phyloP scores from a whole-genome alignment of 2,888 invertebrate species.

The Meliscaeva auricollis region DNA sequence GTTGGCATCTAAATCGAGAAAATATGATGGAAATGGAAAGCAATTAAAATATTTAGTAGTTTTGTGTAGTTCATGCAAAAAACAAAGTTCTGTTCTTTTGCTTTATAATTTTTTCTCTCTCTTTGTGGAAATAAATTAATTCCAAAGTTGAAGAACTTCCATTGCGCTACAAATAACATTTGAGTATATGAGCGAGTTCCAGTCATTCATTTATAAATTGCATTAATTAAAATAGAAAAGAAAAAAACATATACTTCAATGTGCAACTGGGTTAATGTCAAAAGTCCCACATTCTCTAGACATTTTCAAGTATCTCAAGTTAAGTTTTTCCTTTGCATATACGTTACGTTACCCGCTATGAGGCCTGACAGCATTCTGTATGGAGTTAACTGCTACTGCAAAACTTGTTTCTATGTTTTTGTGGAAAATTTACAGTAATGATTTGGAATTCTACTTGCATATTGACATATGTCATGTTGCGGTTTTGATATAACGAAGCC shows the following conservation, averaged over 20 bases:
- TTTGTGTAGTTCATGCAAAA: conserved; percentile 6
- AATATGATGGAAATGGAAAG: conserved; percentile 25
- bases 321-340: background rate
- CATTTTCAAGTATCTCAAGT: conserved; percentile 29
- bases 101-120: background rate
- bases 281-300: conserved; percentile 60
- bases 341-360: no score
- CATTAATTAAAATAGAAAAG: conserved; percentile 58
- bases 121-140: conserved; percentile 40
- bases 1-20: conserved; percentile 10
- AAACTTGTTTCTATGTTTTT: conserved; percentile 24
- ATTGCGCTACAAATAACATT: conserved; percentile 19
- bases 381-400: conserved; percentile 12
- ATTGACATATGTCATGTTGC: conserved; percentile 3
- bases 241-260: conserved; percentile 48
- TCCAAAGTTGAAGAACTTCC: conserved; percentile 38
- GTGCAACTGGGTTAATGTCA: conserved; percentile 73
- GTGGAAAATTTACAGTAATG: conserved; percentile 30
- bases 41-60: conserved; percentile 48
- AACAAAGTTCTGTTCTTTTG: background rate
- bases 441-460: conserved; percentile 21
- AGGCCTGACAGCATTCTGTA: background rate
- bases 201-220: conserved; percentile 5
- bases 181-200: background rate
- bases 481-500: conserved; percentile 37